Percentiles rank a stretch among this genome's conserved stretches.
These are phyloP conservation scores for Menura novaehollandiae DNA, from an alignment of 2,113 vertebrate genomes.

Conservation along the genomic window DNA sequence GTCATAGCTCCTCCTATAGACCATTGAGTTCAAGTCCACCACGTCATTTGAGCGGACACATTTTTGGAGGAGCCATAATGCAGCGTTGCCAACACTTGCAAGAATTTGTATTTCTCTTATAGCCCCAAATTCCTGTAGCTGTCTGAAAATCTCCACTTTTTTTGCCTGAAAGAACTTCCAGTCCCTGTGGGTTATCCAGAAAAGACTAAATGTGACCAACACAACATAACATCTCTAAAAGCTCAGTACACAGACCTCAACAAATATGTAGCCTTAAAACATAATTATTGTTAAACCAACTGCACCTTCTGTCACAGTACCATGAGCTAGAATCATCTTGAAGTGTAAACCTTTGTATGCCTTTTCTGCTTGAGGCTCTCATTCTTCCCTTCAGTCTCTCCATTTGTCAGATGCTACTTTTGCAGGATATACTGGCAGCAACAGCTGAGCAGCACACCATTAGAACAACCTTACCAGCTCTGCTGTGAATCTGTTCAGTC, in stretches of 20 bases:
- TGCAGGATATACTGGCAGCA: background rate
- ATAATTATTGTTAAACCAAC: background rate
- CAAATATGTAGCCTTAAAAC: background rate
- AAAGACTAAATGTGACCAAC: background rate
- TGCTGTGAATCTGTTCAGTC: background rate
- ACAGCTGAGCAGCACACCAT: background rate
- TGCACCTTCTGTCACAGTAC: background rate
- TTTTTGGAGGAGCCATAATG: background rate
- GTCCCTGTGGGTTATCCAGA: background rate
- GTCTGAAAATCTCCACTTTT: background rate
- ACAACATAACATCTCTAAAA: background rate
- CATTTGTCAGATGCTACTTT: background rate
- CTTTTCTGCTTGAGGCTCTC: background rate
- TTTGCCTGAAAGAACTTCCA: background rate
- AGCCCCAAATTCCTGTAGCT: background rate
- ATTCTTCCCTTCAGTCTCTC: background rate
- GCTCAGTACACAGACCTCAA: background rate
- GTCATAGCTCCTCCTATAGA: background rate
- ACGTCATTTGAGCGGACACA: background rate
- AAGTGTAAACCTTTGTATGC: background rate
- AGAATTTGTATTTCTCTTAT: background rate
- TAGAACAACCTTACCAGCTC: background rate
- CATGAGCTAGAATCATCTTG: background rate
- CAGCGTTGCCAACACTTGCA: background rate
- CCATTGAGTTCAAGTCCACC: background rate